Evolutionary conservation across 2,113 vertebrate genomes (phyloP).

Genomic region (Hylia prasina): DNA sequence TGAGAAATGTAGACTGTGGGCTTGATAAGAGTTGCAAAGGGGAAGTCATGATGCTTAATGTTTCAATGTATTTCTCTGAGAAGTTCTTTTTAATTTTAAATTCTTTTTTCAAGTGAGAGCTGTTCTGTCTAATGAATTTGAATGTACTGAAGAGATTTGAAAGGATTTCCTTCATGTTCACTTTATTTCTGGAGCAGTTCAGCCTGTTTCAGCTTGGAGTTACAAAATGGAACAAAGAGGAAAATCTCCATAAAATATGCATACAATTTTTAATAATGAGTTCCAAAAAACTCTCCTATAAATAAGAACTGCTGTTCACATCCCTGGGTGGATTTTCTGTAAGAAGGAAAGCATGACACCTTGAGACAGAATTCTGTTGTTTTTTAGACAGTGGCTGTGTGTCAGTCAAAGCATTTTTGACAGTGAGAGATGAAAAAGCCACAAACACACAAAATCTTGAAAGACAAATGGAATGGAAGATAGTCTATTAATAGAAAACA

Average conservation of each 20-base stretch:
- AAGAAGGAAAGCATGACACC: not conserved
- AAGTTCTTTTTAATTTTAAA: not conserved
- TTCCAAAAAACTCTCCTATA: not conserved
- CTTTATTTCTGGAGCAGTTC: constrained; percentile 42
- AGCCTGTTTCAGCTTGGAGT: not conserved
- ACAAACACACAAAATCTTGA: not conserved
- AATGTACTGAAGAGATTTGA: constrained; percentile 38
- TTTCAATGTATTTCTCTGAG: not conserved
- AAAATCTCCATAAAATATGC: constrained; percentile 29
- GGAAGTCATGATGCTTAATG: not conserved
- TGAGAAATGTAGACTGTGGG: not conserved
- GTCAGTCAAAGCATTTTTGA: not conserved
- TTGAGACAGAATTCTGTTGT: not conserved
- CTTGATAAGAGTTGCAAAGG: not conserved
- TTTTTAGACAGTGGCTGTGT: not conserved
- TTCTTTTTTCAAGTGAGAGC: not conserved
- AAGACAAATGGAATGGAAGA: not conserved
- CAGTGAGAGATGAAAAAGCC: not conserved
- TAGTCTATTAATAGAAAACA: constrained; percentile 35
- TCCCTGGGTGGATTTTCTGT: not conserved
- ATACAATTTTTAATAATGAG: not conserved
- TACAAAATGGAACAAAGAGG: constrained; percentile 18
- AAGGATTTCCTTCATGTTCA: constrained; percentile 43
- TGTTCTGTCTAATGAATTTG: constrained; percentile 23
- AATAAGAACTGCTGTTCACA: not conserved